Evolutionary conservation across 1,140 invertebrate species (phyloP), one percentile per base, ranked within the genome.

Genomic region (Dendrolimus kikuchii): DNA sequence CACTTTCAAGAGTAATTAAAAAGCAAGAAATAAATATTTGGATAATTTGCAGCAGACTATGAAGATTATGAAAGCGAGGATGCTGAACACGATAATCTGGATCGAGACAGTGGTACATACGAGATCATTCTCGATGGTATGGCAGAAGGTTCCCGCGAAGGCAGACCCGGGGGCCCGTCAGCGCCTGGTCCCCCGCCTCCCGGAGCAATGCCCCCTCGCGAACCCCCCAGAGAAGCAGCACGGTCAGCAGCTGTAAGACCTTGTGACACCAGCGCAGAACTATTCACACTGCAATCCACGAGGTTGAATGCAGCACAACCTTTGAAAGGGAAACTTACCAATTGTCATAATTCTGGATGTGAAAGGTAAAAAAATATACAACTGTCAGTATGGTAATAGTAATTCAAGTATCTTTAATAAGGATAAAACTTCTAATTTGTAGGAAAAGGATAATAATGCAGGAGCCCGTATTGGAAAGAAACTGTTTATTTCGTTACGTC

Each of bases 331-430:
- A 95, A 96, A 77, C 88, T 97, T 1, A 96, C 95, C 1, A 96
- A 96, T 76, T 97, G 96, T 74, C 95, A 96, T 71, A 90, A 92
- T 38, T 95, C 94, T 10, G 94, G 95, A 62, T 97, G 96, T 76
- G 95, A 96, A 81, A 94, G 95, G 94, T 95, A 87, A 81, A 62
- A 5, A 10, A 7, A 44, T 9, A 5, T 44, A 44, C 5, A n/a
- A n/a, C n/a, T n/a, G n/a, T n/a, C n/a, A n/a, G n/a, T n/a, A n/a
- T n/a, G n/a, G 3, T 23, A 23, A 23, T 23, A 23, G 23, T 23
- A 23, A 23, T 23, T 23, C 23, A 23, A 3, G 23, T 23, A 23
- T 23, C 1, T 23, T 23, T 23, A 23, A 23, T 23, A 23, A 23
- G 23, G 23, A 23, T 23, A 23, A 23, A 23, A 23, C 23, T 23